Conservation (phyloP, 2,113 vertebrate species). For the Grammomys surdaster region DNA sequence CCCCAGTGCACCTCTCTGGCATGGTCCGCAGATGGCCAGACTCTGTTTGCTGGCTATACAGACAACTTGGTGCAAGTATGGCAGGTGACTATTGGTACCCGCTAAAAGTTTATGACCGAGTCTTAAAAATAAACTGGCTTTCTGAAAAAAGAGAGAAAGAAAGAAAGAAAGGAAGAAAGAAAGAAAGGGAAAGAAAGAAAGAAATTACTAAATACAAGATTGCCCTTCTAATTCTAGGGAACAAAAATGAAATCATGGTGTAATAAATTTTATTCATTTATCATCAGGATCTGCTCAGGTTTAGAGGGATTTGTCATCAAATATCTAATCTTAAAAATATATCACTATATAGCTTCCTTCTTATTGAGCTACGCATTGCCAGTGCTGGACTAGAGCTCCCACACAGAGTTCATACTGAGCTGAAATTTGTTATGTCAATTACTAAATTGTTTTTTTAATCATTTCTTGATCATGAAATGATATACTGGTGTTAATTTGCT, state of each 20-base stretch:
- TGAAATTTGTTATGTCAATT: constrained; percentile 22
- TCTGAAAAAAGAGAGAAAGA: no score
- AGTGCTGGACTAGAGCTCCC: not conserved
- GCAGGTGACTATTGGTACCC: no score
- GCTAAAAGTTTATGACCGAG: no score
- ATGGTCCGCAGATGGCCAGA: no score
- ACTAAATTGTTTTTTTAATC: not conserved
- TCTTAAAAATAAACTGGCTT: no score
- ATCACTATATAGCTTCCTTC: not conserved
- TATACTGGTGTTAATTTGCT: not conserved
- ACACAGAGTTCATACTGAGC: not conserved
- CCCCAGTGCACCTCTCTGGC: no score
- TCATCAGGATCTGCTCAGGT: not conserved
- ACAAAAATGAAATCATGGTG: constrained; percentile 11
- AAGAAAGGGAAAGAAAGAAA: not conserved
- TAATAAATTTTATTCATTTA: not conserved
- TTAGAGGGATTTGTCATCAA: constrained; percentile 7
- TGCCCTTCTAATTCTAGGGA: not conserved
- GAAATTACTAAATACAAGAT: not conserved
- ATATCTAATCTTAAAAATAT: not conserved
- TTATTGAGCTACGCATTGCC: not conserved
- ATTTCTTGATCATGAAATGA: not conserved
- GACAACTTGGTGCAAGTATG: no score
- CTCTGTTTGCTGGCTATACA: no score
- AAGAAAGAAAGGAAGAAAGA: no score